Percentiles rank a stretch among this genome's conserved stretches.
Conservation (phyloP, 2,888 invertebrate species). For the Platycheirus albimanus region DNA sequence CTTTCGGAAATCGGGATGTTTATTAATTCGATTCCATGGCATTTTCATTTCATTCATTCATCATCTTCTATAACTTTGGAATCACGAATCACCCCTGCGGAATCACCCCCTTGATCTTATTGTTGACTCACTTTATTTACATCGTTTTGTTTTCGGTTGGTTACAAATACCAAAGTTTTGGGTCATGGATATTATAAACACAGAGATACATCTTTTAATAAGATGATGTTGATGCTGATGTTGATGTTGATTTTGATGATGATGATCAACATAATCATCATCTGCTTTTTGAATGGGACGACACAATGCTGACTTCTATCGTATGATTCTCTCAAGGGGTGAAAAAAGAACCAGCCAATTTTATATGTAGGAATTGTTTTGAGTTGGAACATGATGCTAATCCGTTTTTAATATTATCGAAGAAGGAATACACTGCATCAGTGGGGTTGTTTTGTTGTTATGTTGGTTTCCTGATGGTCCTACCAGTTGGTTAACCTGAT, state of each 20-base stretch:
- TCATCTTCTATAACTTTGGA: constrained; percentile 1
- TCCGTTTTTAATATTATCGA: constrained; percentile 76
- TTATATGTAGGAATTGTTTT: constrained; percentile 27
- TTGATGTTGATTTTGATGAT: constrained; percentile 19
- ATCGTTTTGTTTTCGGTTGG: constrained; percentile 73
- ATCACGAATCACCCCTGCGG: constrained; percentile 51
- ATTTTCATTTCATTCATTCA: constrained; percentile 51
- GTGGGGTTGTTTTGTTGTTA: constrained; percentile 43
- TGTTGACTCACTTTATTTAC: constrained; percentile 61
- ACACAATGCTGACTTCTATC: constrained; percentile 4
- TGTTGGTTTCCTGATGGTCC: constrained; percentile 15
- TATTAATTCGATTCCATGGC: constrained; percentile 70
- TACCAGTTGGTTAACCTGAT: constrained; percentile 45
- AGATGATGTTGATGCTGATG: constrained; percentile 46
- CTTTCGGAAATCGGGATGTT: constrained; percentile 61
- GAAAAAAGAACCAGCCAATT: background rate
- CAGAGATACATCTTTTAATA: constrained; percentile 60
- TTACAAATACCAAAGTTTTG: constrained; percentile 66
- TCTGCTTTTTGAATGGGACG: constrained; percentile 34
- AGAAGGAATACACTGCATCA: constrained; percentile 31
- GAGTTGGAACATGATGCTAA: constrained; percentile 75
- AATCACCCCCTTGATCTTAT: constrained; percentile 30
- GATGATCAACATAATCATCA: constrained; percentile 57
- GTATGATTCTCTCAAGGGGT: too few species aligned
- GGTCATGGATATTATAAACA: constrained; percentile 45